Base-by-base conservation (phyloP, 2,888 invertebrate species). In the Palloptera scutellata region DNA sequence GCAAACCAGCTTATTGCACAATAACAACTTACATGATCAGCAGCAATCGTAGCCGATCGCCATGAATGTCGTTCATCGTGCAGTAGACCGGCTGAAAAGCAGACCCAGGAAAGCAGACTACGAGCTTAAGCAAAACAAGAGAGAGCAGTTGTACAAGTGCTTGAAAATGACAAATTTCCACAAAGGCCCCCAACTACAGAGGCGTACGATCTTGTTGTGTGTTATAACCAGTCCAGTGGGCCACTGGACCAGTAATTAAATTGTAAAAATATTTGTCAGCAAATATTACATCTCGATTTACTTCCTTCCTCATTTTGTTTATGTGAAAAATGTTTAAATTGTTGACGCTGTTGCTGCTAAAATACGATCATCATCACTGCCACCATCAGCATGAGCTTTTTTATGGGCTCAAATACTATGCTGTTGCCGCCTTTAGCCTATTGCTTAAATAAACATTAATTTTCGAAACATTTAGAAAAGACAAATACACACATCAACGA, bases 291-390 rank as follows among this genome's bases (percentile, higher is more conserved):
- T 54, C 54, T 19, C 43, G 30, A 15, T 61, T 60, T 57, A 66
- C 71, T 76, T 77, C 74, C 77, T 77, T 76, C 76, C 76, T 75
- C 70, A 68, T 75, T 72, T 69, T 59, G 53, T 65, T 48, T 67
- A 40, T 72, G 71, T 67, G 67, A 67, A 71, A 72, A 68, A 64
- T 66, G 67, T 60, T 61, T 64, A 65, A 48, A 59, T 45, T 17
- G 61, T 19, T 15, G 11, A 13, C 42, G 13, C 66, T 59, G 57
- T 66, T 63, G 57, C 62, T 55, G 70, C 45, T 17, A 70, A 73
- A 57, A 67, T 73, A 13, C 13, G 48, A 13, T 13, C 48, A 15
- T 48, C 48, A 48, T 15, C 13, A 48, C 61, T 66, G 64, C 69
- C 72, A 70, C 43, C 42, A n/a, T 11, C 42, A 43, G 15, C 15